Percentiles rank a stretch among this genome's conserved stretches.
Evolutionary conservation across 1,140 invertebrate genomes (phyloP).

Genomic region (Drusus annulatus): DNA sequence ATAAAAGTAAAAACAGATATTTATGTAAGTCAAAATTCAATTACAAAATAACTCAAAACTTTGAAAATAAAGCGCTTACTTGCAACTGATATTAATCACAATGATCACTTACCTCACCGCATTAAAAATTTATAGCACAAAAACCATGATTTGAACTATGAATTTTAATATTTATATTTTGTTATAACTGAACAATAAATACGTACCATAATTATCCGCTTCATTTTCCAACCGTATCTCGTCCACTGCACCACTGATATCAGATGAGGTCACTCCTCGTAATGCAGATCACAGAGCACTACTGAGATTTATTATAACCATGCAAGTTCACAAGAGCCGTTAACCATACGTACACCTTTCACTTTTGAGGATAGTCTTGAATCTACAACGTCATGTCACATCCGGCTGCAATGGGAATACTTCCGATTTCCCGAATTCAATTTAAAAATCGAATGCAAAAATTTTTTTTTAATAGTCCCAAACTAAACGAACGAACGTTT

Average conservation of each 20-base stretch:
- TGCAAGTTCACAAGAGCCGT: slow-evolving; percentile 19
- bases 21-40: too few relatives aligned
- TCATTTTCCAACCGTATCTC: slow-evolving; percentile 1
- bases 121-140: too few relatives aligned
- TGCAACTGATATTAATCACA: too few relatives aligned
- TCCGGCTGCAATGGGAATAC: slow-evolving; percentile 13
- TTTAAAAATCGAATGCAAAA: too few relatives aligned
- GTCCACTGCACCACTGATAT: neutral
- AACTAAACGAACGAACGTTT: too few relatives aligned
- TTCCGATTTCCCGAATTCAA: neutral
- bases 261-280: neutral
- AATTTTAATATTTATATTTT: too few relatives aligned
- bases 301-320: slow-evolving; percentile 1
- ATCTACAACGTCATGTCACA: slow-evolving; percentile 2
- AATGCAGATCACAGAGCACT: slow-evolving; percentile 11
- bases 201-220: slow-evolving; percentile 9
- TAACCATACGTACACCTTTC: slow-evolving; percentile 36
- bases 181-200: neutral
- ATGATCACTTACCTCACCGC: too few relatives aligned
- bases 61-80: too few relatives aligned
- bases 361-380: slow-evolving; percentile 13
- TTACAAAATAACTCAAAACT: too few relatives aligned
- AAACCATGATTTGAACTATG: too few relatives aligned
- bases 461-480: too few relatives aligned
- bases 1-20: too few relatives aligned